Evolutionary conservation across 2,797 vertebrate species (phyloP), one percentile per base, ranked within the genome.

Genomic region (Epinephelus coioides): DNA sequence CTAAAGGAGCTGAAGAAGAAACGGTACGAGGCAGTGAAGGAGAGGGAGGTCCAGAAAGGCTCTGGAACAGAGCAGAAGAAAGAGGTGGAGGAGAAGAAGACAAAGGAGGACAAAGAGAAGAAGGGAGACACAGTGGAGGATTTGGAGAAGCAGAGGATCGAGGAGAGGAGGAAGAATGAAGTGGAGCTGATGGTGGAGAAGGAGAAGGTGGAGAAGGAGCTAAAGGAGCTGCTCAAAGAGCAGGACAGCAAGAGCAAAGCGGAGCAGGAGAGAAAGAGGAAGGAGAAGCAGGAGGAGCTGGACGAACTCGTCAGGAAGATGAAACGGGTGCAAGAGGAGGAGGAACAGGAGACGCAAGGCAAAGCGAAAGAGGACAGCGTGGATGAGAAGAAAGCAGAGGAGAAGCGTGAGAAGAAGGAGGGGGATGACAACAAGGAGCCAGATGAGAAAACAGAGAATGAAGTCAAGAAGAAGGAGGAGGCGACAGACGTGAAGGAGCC

Each of bases 231-330:
- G 50, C 79, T 91, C 5, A 76, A 82, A 34, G 77, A 87, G 70
- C 81, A 90, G 68, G 90, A 93, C 74, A 89, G 86, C 73, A 83
- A 86, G 60, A 88, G 79, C 74, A 87, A 84, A 63, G 69, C 40
- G 0, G 89, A 95, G 61, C 87, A 92, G 81, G 89, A 95, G 78
- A 83, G 53, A 43, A 85, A 93, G 89, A 87, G 83, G 85, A 93
- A 87, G 89, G 86, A 91, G 83, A 94, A 91, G 73, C 91, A 93
- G 84, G 94, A 95, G 87, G 94, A 95, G 88, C 91, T 96, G 89
- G 91, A 94, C 0, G 96, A 94, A 73, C 93, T 94, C 17, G 15
- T 95, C 15, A 90, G 76, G 82, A 92, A 94, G 83, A 94, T 95
- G 88, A 92, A 95, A 59, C 83, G 80, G n/a, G 91, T 88, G 82